phyloP scores from a whole-genome alignment of 2,888 invertebrate species.

The Acanthoscelides obtectus region DNA sequence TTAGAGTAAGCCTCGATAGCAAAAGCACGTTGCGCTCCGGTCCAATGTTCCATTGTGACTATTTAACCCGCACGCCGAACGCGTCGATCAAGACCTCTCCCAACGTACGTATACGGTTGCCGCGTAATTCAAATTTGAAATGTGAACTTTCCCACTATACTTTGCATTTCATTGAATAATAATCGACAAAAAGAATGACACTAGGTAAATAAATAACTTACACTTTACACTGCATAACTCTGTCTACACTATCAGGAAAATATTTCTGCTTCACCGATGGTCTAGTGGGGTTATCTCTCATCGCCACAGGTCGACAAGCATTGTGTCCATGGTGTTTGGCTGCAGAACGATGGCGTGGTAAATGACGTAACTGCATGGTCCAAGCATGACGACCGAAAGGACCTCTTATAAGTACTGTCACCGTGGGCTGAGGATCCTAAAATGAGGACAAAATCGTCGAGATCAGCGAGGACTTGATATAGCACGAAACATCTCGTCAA shows the following conservation, averaged over 20 bases:
- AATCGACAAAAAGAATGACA: no score
- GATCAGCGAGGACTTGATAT: no score
- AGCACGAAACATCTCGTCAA: no score
- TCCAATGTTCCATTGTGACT: no score
- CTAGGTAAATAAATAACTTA: constrained; percentile 48
- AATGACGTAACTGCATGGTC: constrained; percentile 84
- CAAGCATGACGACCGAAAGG: constrained; percentile 94
- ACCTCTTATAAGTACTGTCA: constrained; percentile 82
- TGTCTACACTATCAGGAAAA: constrained; percentile 76
- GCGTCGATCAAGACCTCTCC: no score
- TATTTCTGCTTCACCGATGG: constrained; percentile 67
- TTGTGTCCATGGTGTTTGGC: constrained; percentile 60
- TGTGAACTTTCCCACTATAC: no score
- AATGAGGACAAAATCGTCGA: not conserved
- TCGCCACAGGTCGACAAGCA: constrained; percentile 69
- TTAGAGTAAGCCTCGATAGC: no score
- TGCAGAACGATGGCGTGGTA: constrained; percentile 77
- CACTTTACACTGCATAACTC: constrained; percentile 77
- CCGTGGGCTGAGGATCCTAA: constrained; percentile 89
- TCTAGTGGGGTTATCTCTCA: constrained; percentile 64
- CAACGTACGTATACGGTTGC: no score
- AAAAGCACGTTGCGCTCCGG: no score
- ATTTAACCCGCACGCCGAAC: no score
- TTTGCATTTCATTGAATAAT: no score
- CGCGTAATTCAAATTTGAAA: no score